Evolutionary conservation across 2,797 vertebrate genomes (phyloP).

Genomic region (Tympanoctomys barrerae): DNA sequence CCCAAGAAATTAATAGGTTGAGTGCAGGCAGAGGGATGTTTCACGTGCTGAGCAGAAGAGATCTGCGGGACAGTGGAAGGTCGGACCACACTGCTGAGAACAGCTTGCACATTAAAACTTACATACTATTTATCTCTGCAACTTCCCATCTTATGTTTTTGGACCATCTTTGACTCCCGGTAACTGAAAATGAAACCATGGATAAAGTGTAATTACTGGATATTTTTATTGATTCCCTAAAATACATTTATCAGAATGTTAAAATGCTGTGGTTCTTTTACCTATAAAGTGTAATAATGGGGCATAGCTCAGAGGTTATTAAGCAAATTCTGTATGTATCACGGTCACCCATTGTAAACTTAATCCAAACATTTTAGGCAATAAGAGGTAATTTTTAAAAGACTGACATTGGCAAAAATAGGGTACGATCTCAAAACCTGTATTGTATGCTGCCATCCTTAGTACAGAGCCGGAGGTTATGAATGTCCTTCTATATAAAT

Average conservation of each 20-base stretch:
- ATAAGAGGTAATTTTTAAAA: neutral
- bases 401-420: neutral
- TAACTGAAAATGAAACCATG: neutral
- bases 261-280: neutral
- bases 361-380: neutral
- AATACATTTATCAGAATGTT: constrained; percentile 11
- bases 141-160: neutral
- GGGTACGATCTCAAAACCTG: neutral
- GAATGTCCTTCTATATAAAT: constrained; percentile 17
- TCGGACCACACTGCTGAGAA: neutral
- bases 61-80: neutral
- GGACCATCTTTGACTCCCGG: neutral
- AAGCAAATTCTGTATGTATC: neutral
- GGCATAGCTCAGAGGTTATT: neutral
- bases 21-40: neutral
- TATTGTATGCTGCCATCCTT: neutral
- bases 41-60: neutral
- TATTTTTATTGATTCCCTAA: neutral
- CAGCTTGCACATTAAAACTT: neutral
- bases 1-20: neutral
- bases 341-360: neutral
- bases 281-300: neutral
- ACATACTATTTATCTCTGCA: neutral
- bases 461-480: neutral
- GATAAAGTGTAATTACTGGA: neutral